These are phyloP conservation scores for Grantiella picta DNA, from an alignment of 2,113 vertebrate genomes.

Conservation along the genomic window DNA sequence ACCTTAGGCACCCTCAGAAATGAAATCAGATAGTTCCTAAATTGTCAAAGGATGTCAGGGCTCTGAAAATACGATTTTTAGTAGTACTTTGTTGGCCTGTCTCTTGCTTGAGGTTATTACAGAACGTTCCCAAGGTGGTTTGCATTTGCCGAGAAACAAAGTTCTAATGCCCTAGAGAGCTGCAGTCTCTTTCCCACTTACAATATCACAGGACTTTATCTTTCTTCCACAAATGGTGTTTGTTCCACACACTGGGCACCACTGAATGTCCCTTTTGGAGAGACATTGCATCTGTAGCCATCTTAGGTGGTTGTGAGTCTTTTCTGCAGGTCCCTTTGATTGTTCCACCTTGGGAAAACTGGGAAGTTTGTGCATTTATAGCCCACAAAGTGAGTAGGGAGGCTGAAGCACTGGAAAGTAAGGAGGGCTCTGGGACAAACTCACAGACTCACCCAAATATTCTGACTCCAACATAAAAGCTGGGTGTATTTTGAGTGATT, in stretches of 20 bases:
- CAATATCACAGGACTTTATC: neutral
- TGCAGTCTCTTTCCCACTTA: neutral
- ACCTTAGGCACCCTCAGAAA: neutral
- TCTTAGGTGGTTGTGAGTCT: neutral
- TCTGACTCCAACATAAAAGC: neutral
- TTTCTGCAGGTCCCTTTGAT: neutral
- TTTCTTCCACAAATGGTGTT: neutral
- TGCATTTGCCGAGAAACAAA: neutral
- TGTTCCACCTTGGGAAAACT: neutral
- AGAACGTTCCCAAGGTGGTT: neutral
- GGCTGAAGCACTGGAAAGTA: neutral
- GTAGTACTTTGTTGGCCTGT: neutral
- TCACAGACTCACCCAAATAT: neutral
- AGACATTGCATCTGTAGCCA: neutral
- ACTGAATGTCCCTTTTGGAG: neutral
- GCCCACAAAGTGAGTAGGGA: neutral
- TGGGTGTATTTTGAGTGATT: neutral
- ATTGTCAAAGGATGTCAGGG: neutral
- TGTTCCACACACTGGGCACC: neutral
- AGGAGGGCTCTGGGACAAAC: neutral
- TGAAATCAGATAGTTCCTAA: neutral
- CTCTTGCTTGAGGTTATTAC: neutral
- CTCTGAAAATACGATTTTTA: neutral
- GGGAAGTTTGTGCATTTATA: fast-evolving
- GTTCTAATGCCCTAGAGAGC: neutral